Base-by-base conservation (phyloP, 2,888 invertebrate species). In the Mantis religiosa region DNA sequence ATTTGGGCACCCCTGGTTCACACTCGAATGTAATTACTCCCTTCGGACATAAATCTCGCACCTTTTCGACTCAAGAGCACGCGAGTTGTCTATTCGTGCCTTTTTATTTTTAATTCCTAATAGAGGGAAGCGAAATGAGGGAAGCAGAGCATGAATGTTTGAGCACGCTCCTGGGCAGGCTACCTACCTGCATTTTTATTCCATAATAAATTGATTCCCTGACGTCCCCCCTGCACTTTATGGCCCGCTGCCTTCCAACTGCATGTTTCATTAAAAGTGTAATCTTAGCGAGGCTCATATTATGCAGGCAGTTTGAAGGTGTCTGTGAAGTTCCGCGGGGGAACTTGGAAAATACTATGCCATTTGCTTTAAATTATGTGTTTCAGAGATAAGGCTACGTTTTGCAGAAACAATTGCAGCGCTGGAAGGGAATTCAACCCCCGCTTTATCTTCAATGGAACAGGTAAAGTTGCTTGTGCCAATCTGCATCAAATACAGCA, bases 91-190 rank as follows among this genome's bases (percentile, higher is more conserved):
- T 8, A 41, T 28, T 2, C n/a, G 28, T 81, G 81, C 28, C 28
- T 81, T 86, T 85, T 86, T 86, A 86, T 86, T 86, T 86, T 86
- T 86, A 86, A 86, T 86, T 86, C 54, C 81, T 86, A 86, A 86
- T 28, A 86, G 71, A 86, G 71, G 54, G 25, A 71, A 71, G 54
- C 54, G 25, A 71, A 71, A 71, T 71, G 54, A 71, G 54, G 8
- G 54, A 20, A 71, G 25, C 54, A 71, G 54, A 71, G 1, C 47
- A 85, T 85, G 85, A 85, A 85, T 85, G 85, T n/a, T 15, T 85
- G 47, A 47, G 85, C 27, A n/a, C 6, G 41, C 34, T 84, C 15
- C 83, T 34, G 28, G 85, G 54, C 20, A 14, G 54, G 85, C 20
- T 54, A 54, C 54, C 20, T 84, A n/a, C 30, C 28, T 84, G 41